These are phyloP conservation scores for Oophaga sylvatica DNA, from an alignment of 2,797 vertebrate species.

Conservation along the genomic window DNA sequence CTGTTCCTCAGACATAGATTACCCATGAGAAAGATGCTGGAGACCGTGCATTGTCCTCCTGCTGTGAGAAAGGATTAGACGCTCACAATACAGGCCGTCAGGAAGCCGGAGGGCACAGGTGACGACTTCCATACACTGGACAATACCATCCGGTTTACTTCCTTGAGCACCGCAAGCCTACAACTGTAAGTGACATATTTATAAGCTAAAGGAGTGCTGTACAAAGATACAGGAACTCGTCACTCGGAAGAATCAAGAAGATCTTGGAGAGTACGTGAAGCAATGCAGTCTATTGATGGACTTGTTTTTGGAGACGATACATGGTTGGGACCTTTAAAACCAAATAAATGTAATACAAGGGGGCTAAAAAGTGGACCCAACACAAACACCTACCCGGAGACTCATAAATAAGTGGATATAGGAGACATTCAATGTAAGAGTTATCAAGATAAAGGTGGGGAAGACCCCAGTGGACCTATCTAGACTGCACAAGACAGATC, in stretches of 20 bases:
- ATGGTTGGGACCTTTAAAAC: no score
- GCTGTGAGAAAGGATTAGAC: background rate
- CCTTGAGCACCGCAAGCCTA: background rate
- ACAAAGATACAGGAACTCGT: background rate
- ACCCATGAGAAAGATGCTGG: background rate
- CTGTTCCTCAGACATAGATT: background rate
- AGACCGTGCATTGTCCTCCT: background rate
- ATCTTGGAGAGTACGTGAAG: background rate
- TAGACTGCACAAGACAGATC: no score
- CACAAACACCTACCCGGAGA: background rate
- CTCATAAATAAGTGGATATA: background rate
- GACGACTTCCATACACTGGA: conserved; percentile 14
- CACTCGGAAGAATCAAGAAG: background rate
- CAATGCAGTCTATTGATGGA: background rate
- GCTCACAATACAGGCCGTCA: background rate
- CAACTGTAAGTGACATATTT: background rate
- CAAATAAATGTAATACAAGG: no score
- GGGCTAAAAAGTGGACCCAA: no score
- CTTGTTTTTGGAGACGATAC: no score
- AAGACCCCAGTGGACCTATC: no score
- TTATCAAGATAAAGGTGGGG: no score
- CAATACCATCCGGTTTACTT: conserved; percentile 30
- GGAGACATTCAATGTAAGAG: no score
- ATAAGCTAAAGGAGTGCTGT: background rate
- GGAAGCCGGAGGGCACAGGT: conserved; percentile 31